These are phyloP conservation scores for Drosophila anceps DNA, from an alignment of 2,888 invertebrate genomes.

Conservation along the genomic window DNA sequence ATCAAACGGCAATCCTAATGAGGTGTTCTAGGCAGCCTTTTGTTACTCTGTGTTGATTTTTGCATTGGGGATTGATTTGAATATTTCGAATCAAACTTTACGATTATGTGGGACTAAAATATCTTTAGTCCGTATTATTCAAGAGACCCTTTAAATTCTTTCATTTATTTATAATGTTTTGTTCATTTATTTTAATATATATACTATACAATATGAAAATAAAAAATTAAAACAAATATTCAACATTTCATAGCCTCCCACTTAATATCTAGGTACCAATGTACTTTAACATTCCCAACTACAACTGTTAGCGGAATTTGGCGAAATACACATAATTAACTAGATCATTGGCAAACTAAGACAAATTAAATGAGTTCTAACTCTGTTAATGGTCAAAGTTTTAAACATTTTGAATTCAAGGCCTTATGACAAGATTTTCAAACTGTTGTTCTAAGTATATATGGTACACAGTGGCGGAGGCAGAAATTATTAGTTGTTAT, in stretches of 20 bases:
- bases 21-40: slow-evolving; percentile 71
- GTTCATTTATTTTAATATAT: slow-evolving; percentile 53
- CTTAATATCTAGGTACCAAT: not conserved
- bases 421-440: slow-evolving; percentile 5
- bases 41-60: slow-evolving; percentile 2
- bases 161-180: slow-evolving; percentile 60
- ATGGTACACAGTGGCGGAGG: not conserved
- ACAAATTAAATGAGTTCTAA: slow-evolving; percentile 2
- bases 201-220: slow-evolving; percentile 35
- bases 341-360: not conserved
- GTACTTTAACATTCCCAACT: not conserved
- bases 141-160: slow-evolving; percentile 26
- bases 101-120: not conserved
- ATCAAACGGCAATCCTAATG: slow-evolving; percentile 66
- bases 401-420: slow-evolving; percentile 1
- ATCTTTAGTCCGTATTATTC: slow-evolving; percentile 5
- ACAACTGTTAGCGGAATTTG: not conserved
- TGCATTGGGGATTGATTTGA: slow-evolving; percentile 1
- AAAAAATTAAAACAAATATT: slow-evolving; percentile 15
- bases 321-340: not conserved
- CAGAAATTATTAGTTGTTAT: not conserved
- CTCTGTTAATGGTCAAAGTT: slow-evolving; percentile 1
- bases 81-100: not conserved
- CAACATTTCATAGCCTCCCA: not conserved
- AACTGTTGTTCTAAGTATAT: not conserved